Evolutionary conservation across 2,113 vertebrate species (phyloP).

Genomic region (Neofelis nebulosa): DNA sequence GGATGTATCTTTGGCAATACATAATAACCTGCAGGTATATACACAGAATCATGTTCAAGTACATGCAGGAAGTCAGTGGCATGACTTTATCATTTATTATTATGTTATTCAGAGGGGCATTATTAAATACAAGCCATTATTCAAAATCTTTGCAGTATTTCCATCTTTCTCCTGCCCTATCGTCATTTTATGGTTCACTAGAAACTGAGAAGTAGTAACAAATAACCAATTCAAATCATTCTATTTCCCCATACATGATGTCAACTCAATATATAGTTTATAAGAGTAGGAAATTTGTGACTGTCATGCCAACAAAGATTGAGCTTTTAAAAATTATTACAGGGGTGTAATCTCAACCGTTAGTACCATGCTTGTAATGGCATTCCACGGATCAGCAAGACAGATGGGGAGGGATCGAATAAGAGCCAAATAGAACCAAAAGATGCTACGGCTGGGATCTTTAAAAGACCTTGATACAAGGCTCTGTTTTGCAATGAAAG

Average conservation of each 20-base stretch:
- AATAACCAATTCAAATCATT: background rate
- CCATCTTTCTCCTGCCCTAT: background rate
- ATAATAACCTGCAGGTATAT: background rate
- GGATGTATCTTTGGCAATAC: background rate
- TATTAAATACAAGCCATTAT: conserved; percentile 25
- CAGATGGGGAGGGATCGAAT: background rate
- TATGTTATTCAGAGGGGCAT: background rate
- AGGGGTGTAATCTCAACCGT: background rate
- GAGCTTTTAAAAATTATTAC: background rate
- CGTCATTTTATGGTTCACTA: background rate
- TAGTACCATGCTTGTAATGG: background rate
- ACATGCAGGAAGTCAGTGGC: background rate
- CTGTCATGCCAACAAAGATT: background rate
- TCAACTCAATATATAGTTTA: background rate
- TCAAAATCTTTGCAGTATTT: background rate
- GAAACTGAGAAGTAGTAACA: background rate
- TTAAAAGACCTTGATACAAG: background rate
- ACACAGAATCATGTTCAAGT: background rate
- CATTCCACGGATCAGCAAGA: background rate
- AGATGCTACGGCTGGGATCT: background rate
- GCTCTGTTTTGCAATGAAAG: background rate
- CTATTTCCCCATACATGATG: background rate
- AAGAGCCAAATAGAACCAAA: background rate
- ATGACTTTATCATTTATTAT: background rate
- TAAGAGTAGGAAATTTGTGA: background rate